These are phyloP conservation scores for Dicaeum eximium DNA, from an alignment of 2,113 vertebrate genomes.

Conservation along the genomic window DNA sequence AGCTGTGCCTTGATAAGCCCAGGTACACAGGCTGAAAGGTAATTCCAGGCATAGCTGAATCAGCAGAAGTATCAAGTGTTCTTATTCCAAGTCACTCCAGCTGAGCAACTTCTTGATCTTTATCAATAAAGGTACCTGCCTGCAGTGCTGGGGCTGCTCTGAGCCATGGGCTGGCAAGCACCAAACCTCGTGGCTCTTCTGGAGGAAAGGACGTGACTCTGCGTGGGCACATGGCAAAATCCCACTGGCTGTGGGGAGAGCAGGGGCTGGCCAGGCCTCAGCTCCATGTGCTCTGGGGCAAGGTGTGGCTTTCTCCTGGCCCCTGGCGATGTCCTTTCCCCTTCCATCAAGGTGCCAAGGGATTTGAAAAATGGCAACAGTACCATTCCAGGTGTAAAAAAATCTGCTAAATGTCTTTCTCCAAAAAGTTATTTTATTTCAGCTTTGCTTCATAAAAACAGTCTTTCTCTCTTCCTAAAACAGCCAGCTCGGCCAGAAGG, in stretches of 20 bases:
- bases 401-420: neutral
- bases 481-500: fast-evolving
- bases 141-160: neutral
- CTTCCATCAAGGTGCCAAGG: neutral
- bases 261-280: neutral
- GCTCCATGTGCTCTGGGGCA: fast-evolving
- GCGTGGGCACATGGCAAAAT: fast-evolving
- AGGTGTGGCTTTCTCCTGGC: neutral
- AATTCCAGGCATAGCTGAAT: neutral
- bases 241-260: neutral
- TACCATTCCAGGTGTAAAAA: neutral
- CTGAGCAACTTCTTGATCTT: neutral
- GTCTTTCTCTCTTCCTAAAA: neutral
- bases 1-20: neutral
- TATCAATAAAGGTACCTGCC: neutral
- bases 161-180: neutral
- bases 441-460: neutral
- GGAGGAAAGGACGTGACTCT: neutral
- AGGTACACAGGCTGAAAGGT: neutral
- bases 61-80: neutral
- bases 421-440: neutral
- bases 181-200: neutral
- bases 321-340: neutral
- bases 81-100: neutral
- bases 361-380: neutral